Evolutionary conservation across 1,140 invertebrate genomes (phyloP).

Genomic region (Myzus persicae): DNA sequence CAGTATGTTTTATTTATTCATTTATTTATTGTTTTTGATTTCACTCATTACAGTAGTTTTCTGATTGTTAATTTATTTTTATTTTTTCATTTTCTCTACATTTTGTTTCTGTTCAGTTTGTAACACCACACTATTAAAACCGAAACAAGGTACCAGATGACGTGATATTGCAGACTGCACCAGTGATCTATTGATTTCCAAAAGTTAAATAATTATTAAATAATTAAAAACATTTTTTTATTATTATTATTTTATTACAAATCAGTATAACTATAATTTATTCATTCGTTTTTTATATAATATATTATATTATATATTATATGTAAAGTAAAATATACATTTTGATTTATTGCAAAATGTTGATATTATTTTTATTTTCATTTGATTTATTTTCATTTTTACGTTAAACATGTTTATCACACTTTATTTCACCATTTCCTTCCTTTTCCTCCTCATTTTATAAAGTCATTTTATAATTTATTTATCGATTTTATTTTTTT

Average conservation of each 20-base stretch:
- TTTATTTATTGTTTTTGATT: not conserved
- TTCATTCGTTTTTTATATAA: not conserved
- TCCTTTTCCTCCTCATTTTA: not conserved
- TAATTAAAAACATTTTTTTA: not conserved
- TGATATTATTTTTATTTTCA: not conserved
- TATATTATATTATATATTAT: not conserved
- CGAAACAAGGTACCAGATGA: constrained; percentile 46
- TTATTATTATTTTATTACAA: not conserved
- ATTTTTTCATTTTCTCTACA: constrained; percentile 16
- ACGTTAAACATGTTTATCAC: constrained; percentile 6
- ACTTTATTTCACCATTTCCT: not conserved
- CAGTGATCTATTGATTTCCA: constrained; percentile 25
- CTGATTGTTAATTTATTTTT: constrained; percentile 4
- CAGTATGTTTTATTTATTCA: constrained; percentile 27
- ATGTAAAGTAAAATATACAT: not conserved
- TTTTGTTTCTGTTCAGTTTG: constrained; percentile 40
- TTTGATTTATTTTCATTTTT: constrained; percentile 21
- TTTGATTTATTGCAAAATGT: not conserved
- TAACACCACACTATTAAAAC: constrained; percentile 2
- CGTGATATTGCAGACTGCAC: constrained; percentile 42
- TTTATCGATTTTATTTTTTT: constrained; percentile 28
- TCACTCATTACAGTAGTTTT: constrained; percentile 19
- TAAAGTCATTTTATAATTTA: constrained; percentile 42
- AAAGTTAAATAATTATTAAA: not conserved
- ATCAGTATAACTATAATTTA: constrained; percentile 11